Conservation (phyloP, 92 coral and sea anemone genomes). For the Diadumene lineata region DNA sequence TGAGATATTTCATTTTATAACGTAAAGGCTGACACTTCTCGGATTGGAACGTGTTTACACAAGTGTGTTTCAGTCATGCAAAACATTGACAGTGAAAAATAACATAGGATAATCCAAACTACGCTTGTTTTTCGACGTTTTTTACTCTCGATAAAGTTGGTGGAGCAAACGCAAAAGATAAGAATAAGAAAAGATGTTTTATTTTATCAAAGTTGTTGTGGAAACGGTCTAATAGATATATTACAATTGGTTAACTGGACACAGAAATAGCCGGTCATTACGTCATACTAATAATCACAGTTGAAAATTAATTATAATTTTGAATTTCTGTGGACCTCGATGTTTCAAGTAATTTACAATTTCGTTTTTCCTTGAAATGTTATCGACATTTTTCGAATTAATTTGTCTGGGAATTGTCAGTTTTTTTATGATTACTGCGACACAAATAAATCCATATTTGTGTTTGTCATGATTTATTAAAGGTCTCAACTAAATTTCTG, state of each 20-base stretch:
- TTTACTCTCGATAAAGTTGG: no score
- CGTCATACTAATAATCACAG: conserved; percentile 8
- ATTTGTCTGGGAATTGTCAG: not conserved
- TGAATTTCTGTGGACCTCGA: no score
- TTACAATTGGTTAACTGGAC: not conserved
- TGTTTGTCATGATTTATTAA: not conserved
- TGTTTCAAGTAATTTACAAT: no score
- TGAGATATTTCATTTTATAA: no score
- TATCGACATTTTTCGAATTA: not conserved
- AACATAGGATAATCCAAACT: no score
- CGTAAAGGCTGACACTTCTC: no score
- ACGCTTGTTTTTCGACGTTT: no score
- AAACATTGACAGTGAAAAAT: not conserved
- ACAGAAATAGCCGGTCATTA: conserved; percentile 2
- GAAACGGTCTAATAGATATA: not conserved
- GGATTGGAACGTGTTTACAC: no score
- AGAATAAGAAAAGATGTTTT: not conserved
- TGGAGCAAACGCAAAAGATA: no score
- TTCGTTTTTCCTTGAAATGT: not conserved
- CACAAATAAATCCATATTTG: not conserved
- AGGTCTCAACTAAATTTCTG: not conserved
- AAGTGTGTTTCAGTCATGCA: not conserved
- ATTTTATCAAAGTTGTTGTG: not conserved
- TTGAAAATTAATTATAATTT: no score
- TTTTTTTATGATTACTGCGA: not conserved